Evolutionary conservation across 2,888 invertebrate species (phyloP), one percentile per base, ranked within the genome.

Genomic region (Phymatocera aterrima): DNA sequence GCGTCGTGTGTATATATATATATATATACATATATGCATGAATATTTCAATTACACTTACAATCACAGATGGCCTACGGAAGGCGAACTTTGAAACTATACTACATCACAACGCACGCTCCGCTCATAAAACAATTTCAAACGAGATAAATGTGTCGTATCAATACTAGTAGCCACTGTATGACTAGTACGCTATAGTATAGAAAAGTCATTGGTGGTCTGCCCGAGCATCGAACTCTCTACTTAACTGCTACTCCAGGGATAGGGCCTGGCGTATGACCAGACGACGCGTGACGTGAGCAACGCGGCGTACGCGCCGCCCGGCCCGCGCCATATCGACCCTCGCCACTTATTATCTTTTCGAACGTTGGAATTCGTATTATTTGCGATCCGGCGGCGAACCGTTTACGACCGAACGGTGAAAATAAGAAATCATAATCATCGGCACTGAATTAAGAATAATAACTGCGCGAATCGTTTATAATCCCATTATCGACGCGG

Each of bases 181-280:
- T 57, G 3, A 28, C 12, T 28, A 1, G 15, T 21, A 18, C 37
- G 61, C 34, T 18, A 64, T 37, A 37, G 18, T 18, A 34, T 15
- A n/a, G 5, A 34, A 3, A 34, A 21, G 34, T 72, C 51, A 48
- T n/a, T 68, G 15, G n/a, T 46, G 6, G 72, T 12, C 72, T 34
- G 72, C 48, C 48, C 72, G 34, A 12, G 72, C 72, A 18, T 72
- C 28, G 72, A 72, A 12, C 72, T 72, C 48, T 72, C 51, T 12
- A 51, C 72, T 72, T n/a, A 6, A 3, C n/a, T n/a, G n/a, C n/a
- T n/a, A n/a, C n/a, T n/a, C n/a, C 72, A 72, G 72, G 72, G 72
- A 51, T 72, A 51, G 51, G 28, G 34, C 72, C 72, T n/a, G 34
- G 72, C 15, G 51, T 72, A 18, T 31, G 72, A 72, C 51, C 72